Evolutionary conservation across 2,797 vertebrate species (phyloP).

Genomic region (Hyperoplus lanceolatus): DNA sequence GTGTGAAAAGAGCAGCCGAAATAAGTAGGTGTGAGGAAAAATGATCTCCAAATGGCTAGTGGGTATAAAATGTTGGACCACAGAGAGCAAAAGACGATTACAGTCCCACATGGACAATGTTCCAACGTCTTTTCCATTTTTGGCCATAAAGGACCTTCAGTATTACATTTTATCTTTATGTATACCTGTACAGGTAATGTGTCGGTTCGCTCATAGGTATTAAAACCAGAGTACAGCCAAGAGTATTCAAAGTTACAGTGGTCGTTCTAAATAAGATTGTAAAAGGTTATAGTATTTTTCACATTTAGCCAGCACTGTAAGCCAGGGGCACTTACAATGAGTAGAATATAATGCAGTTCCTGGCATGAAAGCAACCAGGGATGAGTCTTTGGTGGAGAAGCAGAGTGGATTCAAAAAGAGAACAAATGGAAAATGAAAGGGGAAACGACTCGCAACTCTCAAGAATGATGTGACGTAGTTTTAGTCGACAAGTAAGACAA

Average conservation of each 20-base stretch:
- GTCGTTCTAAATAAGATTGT: constrained; percentile 4
- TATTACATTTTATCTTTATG: constrained; percentile 3
- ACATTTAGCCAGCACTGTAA: constrained; percentile 8
- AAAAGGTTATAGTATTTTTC: background rate
- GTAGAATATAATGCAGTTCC: constrained; percentile 4
- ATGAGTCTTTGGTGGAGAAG: constrained; percentile 12
- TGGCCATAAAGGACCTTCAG: background rate
- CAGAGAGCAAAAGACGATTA: constrained; percentile 23
- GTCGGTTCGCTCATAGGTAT: background rate
- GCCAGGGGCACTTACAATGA: constrained; percentile 17
- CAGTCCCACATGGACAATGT: background rate
- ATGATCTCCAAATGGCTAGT: constrained; percentile 23
- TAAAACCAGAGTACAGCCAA: background rate
- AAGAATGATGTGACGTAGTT: background rate
- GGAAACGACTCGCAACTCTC: background rate
- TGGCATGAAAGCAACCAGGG: constrained; percentile 10
- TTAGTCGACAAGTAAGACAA: background rate
- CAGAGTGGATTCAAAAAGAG: background rate
- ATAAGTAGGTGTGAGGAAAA: constrained; percentile 27
- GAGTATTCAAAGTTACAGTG: constrained; percentile 7
- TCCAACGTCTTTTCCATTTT: background rate
- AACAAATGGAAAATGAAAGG: constrained; percentile 19
- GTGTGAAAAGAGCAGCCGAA: constrained; percentile 18
- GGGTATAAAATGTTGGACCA: background rate
- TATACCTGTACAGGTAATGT: background rate